Percentiles rank a stretch among this genome's conserved stretches.
Evolutionary conservation across 2,888 invertebrate species (phyloP).

Genomic region (Theretra japonica): DNA sequence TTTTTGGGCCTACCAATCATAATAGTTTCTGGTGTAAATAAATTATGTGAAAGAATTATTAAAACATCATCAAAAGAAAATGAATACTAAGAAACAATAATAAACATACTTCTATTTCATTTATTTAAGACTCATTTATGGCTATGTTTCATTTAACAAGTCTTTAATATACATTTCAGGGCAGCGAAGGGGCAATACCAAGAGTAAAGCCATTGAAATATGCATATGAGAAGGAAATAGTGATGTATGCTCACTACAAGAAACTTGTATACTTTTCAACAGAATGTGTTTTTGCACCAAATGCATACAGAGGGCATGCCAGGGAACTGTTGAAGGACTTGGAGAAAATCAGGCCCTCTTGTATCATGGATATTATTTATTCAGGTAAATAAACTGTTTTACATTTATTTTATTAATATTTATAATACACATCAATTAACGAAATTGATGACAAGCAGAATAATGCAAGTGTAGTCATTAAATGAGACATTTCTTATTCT

Average conservation of each 20-base stretch:
- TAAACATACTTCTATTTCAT: no score
- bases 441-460: no score
- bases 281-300: conserved; percentile 99
- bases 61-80: no score
- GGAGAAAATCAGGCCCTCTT: conserved; percentile 95
- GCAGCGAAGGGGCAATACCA: conserved; percentile 92
- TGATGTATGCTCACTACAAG: conserved; percentile 99
- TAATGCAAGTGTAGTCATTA: no score
- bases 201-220: conserved; percentile 98
- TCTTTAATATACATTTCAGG: conserved; percentile 73
- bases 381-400: conserved; percentile 85
- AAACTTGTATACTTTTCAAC: conserved; percentile 99
- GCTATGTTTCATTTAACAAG: conserved; percentile 18
- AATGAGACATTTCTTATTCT: no score
- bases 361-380: conserved; percentile 97
- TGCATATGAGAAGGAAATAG: conserved; percentile 99
- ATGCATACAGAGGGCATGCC: conserved; percentile 97
- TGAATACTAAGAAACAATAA: no score
- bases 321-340: conserved; percentile 96
- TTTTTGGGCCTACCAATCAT: no score
- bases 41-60: no score
- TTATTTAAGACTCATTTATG: no score
- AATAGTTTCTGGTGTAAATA: no score
- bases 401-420: background rate
- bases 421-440: no score